These are phyloP conservation scores for Scelioninae gen. 1 DNA, from an alignment of 2,888 invertebrate genomes.

Conservation along the genomic window DNA sequence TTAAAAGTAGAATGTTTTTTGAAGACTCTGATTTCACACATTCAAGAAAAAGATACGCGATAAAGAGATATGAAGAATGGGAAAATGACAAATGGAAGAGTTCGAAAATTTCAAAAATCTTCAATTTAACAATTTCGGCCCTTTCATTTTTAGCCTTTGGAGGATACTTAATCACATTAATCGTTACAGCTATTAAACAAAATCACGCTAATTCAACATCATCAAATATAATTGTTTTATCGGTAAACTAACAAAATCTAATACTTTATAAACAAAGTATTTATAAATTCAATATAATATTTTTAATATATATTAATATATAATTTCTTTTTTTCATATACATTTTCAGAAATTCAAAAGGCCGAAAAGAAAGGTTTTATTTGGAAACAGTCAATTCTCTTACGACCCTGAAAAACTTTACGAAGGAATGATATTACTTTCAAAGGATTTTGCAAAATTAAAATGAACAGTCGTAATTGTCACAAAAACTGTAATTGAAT, in stretches of 20 bases:
- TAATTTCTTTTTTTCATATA: background rate
- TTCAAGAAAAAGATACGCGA: conserved; percentile 73
- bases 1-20: conserved; percentile 71
- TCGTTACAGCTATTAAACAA: conserved; percentile 90
- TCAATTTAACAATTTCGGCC: conserved; percentile 91
- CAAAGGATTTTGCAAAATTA: conserved; percentile 75
- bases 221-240: conserved; percentile 80
- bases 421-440: conserved; percentile 81
- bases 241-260: conserved; percentile 74
- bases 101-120: conserved; percentile 89
- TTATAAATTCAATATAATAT: conserved; percentile 3
- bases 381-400: conserved; percentile 75
- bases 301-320: background rate
- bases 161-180: conserved; percentile 91
- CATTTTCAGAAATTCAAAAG: conserved; percentile 74
- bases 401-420: conserved; percentile 79
- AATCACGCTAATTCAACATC: conserved; percentile 84
- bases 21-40: conserved; percentile 78
- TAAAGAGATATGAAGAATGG: conserved; percentile 83
- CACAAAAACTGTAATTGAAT: too few relatives aligned
- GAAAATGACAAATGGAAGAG: conserved; percentile 85
- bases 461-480: conserved; percentile 7
- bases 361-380: conserved; percentile 76
- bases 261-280: background rate
- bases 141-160: conserved; percentile 93